Percentiles rank a stretch among this genome's conserved stretches.
Conservation (phyloP, 2,888 invertebrate species). For the Xanthia togata region DNA sequence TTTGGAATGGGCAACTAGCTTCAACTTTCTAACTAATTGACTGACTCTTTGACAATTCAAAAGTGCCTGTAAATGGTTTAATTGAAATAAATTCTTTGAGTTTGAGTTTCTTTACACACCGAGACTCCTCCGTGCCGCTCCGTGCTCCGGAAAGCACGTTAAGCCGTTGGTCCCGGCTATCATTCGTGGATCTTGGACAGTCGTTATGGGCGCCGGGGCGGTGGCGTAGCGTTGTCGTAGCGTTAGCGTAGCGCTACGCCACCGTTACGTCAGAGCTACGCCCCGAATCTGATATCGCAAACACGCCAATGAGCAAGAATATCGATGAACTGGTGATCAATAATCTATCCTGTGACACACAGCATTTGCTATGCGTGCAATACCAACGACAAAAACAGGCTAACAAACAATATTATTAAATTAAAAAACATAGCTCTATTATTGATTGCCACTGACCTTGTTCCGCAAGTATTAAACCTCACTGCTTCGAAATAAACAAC, state of each 20-base stretch:
- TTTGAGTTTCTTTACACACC: too few relatives aligned
- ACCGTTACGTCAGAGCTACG: background rate
- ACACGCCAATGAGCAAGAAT: too few relatives aligned
- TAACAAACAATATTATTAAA: slow-evolving; percentile 5
- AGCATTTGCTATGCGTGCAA: background rate
- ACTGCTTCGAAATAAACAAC: slow-evolving; percentile 3
- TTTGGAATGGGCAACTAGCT: too few relatives aligned
- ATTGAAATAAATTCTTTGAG: too few relatives aligned
- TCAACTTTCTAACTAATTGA: too few relatives aligned
- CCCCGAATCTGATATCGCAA: background rate
- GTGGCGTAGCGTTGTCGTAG: background rate
- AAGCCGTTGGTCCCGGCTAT: too few relatives aligned
- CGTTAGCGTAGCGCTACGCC: background rate
- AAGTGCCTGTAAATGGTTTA: too few relatives aligned
- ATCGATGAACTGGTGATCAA: background rate
- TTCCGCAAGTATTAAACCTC: background rate
- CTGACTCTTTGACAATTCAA: too few relatives aligned
- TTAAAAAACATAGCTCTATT: background rate
- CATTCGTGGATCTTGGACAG: too few relatives aligned
- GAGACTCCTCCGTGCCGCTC: too few relatives aligned
- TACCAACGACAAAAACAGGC: background rate
- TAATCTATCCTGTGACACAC: background rate
- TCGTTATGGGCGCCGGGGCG: background rate
- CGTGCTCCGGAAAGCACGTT: too few relatives aligned
- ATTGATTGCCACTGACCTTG: slow-evolving; percentile 2